Conservation (phyloP, 2,888 invertebrate species). For the Erebia epiphron region DNA sequence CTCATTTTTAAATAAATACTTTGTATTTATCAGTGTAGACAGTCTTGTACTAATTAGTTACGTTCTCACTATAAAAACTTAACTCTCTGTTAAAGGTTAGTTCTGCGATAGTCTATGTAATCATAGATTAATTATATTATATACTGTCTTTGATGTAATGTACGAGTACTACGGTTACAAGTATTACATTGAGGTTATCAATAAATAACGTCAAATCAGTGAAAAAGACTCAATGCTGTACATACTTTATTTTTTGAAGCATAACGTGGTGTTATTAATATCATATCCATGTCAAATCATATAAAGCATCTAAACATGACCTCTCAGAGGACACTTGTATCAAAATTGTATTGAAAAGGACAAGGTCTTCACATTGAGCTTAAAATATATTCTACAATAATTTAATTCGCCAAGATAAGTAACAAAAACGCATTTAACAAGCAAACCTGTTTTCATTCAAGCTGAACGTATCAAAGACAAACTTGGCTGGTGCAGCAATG, state of each 20-base stretch:
- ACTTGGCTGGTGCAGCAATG: conserved; percentile 29
- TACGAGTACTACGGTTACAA: not conserved
- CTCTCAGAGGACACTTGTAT: conserved; percentile 23
- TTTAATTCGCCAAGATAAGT: conserved; percentile 26
- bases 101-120: not conserved
- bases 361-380: conserved; percentile 31
- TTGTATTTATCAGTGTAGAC: conserved; percentile 9
- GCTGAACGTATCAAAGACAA: conserved; percentile 28
- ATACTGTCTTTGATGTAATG: not conserved
- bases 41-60: conserved; percentile 10
- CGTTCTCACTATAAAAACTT: conserved; percentile 14
- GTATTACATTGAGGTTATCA: not conserved
- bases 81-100: conserved; percentile 6
- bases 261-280: not conserved
- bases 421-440: conserved; percentile 27
- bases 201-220: not conserved
- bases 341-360: conserved; percentile 28
- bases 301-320: not conserved
- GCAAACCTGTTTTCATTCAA: conserved; percentile 32
- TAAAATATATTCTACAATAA: conserved; percentile 25
- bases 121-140: too few relatives aligned
- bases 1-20: conserved; percentile 1
- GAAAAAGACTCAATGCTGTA: too few relatives aligned
- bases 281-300: not conserved
- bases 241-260: not conserved